These are phyloP conservation scores for Neosilurus hyrtlii DNA, from an alignment of 2,797 vertebrate species.

Conservation along the genomic window DNA sequence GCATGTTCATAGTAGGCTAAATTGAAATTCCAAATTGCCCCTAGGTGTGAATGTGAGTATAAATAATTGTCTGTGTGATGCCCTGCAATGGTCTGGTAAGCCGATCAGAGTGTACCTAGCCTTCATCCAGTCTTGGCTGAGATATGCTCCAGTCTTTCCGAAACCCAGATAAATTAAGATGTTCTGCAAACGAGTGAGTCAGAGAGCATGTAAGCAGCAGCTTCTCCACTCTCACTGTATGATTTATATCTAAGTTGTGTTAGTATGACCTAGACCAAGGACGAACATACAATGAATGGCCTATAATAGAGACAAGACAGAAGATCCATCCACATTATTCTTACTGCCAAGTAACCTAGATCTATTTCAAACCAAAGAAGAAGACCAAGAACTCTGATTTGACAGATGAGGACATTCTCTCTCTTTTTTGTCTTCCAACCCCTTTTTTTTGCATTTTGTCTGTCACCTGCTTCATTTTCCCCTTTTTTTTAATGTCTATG, in stretches of 20 bases:
- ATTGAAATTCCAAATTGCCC: too few species aligned
- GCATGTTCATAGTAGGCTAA: too few species aligned
- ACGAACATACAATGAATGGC: conserved; percentile 38
- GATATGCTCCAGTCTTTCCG: too few species aligned
- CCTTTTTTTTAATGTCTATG: conserved; percentile 53
- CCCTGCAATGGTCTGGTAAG: too few species aligned
- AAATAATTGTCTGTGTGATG: too few species aligned
- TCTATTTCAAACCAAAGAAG: conserved; percentile 46
- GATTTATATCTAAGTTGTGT: conserved; percentile 47
- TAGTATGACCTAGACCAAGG: conserved; percentile 42
- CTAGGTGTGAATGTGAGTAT: too few species aligned
- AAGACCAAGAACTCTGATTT: conserved; percentile 50
- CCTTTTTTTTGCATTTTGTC: conserved; percentile 34
- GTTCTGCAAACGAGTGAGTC: too few species aligned
- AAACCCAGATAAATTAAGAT: too few species aligned
- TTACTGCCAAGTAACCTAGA: conserved; percentile 47
- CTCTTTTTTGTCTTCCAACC: conserved; percentile 30
- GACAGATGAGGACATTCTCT: conserved; percentile 41
- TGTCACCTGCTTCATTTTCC: conserved; percentile 21
- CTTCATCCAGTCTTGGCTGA: too few species aligned
- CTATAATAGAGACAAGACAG: conserved; percentile 29
- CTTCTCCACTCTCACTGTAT: conserved; percentile 27
- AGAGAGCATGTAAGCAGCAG: conserved; percentile 30
- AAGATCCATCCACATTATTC: conserved; percentile 45
- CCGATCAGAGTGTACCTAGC: too few species aligned